phyloP scores from a whole-genome alignment of 2,797 vertebrate genomes.

The Mus minutoides region DNA sequence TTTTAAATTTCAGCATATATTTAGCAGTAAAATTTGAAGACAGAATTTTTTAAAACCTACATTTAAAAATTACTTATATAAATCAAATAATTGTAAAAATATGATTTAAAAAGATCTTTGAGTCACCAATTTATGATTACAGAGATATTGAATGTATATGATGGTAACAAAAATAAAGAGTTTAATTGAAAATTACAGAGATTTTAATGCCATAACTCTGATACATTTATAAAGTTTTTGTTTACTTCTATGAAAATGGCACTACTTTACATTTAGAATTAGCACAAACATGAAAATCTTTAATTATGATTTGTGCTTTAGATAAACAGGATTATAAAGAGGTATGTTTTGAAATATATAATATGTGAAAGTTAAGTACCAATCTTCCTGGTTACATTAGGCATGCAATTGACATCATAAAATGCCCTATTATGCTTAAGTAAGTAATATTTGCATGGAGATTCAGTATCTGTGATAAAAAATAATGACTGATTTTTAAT shows the following conservation, averaged over 20 bases:
- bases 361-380: not conserved
- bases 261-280: constrained; percentile 52
- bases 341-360: constrained; percentile 1
- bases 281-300: constrained; percentile 18
- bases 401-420: not conserved
- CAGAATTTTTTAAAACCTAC: not conserved
- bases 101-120: not conserved
- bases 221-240: constrained; percentile 35
- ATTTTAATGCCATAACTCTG: constrained; percentile 47
- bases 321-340: constrained; percentile 25
- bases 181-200: constrained; percentile 9
- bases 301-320: constrained; percentile 26
- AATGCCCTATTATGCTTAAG: not conserved
- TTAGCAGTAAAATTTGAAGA: constrained; percentile 51
- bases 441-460: not conserved
- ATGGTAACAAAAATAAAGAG: not conserved
- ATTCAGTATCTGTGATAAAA: constrained; percentile 21
- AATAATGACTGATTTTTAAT: not conserved
- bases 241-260: constrained; percentile 30
- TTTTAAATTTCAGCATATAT: not conserved
- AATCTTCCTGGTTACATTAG: constrained; percentile 26
- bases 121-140: not conserved
- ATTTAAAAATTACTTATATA: not conserved
- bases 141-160: constrained; percentile 35
- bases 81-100: not conserved